Evolutionary conservation across 2,113 vertebrate genomes (phyloP).

Genomic region (Pyrgilauda ruficollis): DNA sequence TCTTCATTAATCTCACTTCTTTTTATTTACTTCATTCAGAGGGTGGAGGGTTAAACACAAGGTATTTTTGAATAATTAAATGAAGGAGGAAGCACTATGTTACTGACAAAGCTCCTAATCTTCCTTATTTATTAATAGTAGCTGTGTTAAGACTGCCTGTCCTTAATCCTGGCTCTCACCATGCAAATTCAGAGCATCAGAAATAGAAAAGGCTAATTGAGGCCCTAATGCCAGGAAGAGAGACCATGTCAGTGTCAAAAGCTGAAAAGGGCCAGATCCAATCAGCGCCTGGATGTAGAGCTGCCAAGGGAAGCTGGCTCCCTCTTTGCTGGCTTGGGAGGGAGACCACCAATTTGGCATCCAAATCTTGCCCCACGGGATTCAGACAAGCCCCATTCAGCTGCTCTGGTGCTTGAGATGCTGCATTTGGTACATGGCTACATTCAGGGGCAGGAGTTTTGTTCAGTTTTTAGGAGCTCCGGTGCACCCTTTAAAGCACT

Average conservation of each 20-base stretch:
- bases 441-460: background rate
- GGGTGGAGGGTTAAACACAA: constrained; percentile 37
- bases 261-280: background rate
- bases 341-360: fast-evolving
- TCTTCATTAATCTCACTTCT: constrained; percentile 53
- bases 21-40: constrained; percentile 65
- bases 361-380: background rate
- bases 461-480: background rate
- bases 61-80: constrained; percentile 68
- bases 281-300: background rate
- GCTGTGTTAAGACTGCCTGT: constrained; percentile 43
- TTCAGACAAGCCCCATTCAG: background rate
- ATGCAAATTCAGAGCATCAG: constrained; percentile 32
- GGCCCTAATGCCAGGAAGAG: constrained; percentile 32
- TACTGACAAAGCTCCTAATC: constrained; percentile 67
- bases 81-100: constrained; percentile 55
- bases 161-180: constrained; percentile 62
- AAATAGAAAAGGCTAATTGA: constrained; percentile 61
- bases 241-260: background rate
- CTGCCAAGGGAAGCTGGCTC: background rate
- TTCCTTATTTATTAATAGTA: constrained; percentile 70
- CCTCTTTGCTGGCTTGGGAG: background rate
- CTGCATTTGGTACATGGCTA: background rate
- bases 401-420: background rate
- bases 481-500: background rate